Evolutionary conservation across 2,113 vertebrate species (phyloP), one percentile per base, ranked within the genome.

Genomic region (Myotis davidii): DNA sequence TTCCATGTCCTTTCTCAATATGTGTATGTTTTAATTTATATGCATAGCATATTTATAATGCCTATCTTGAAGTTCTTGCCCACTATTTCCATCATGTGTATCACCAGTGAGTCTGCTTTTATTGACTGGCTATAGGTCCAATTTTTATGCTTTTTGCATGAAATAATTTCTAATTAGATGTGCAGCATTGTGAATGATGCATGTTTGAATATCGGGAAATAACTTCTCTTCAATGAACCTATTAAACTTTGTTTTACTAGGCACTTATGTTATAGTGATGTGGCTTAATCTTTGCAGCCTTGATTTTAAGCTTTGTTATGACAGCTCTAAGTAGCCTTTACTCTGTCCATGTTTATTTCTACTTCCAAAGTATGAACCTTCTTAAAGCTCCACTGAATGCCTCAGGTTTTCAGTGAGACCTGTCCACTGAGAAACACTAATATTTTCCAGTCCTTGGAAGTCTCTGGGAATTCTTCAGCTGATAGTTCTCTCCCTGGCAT

Each of bases 91-190:
- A 27, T 67, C 2, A 27, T 42, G 21, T 32, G 2, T 54, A 37
- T 17, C 14, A 50, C 67, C 48, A 67, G 56, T 74, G 10, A 90
- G 20, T 50, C 16, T 39, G 18, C 17, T 90, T 74, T 56, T 48
- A 29, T 59, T 65, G 37, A 74, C 25, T 37, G 25, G 17, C 34
- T 56, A 3, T 14, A n/a, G 27, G 25, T 67, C 23, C 25, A 12
- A 39, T 37, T 67, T 89, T 89, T 50, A 48, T 93, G 32, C 13
- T 85, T 48, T 85, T 56, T 39, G 21, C 34, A 81, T 79, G 21
- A n/a, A 32, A 56, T 56, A 79, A 73, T 45, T 48, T 89, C 29
- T 90, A 39, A 78, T 20, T 79, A 25, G 10, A 61, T 37, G 23
- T 27, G 23, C 78, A 72, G 9, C 86, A 73, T 61, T 34, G 6